These are phyloP conservation scores for Axis porcinus DNA, from an alignment of 2,113 vertebrate species.

Conservation along the genomic window DNA sequence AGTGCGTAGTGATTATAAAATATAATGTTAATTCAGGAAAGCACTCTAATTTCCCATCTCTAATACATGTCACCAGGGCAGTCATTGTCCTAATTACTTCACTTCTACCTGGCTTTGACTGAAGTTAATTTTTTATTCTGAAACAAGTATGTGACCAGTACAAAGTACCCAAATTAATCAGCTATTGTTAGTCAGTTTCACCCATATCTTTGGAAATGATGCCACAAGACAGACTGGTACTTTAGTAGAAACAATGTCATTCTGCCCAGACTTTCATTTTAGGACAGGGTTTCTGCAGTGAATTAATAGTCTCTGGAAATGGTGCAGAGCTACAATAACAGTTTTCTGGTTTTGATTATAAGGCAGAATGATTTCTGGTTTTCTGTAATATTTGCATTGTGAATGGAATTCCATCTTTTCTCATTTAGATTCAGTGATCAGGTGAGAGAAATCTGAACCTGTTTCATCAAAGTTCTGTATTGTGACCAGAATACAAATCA, in stretches of 20 bases:
- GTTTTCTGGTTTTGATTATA: slow-evolving; percentile 64
- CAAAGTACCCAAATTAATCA: slow-evolving; percentile 28
- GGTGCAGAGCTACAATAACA: slow-evolving; percentile 1
- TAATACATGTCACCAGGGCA: neutral
- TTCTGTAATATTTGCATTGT: slow-evolving; percentile 55
- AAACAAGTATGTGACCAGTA: slow-evolving; percentile 44
- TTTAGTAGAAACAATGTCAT: neutral
- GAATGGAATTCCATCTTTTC: slow-evolving; percentile 29
- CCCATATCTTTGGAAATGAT: slow-evolving; percentile 24
- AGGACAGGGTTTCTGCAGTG: neutral
- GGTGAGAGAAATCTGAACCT: slow-evolving; percentile 20
- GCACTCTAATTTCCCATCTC: neutral
- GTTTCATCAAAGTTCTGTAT: neutral
- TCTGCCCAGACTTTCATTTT: slow-evolving; percentile 32
- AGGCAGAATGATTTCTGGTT: slow-evolving; percentile 48
- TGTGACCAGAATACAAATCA: slow-evolving; percentile 34
- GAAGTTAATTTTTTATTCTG: slow-evolving; percentile 42
- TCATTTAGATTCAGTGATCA: slow-evolving; percentile 42
- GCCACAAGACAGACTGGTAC: neutral
- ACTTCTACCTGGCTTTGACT: neutral
- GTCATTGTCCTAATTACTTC: neutral
- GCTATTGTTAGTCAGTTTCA: slow-evolving; percentile 11
- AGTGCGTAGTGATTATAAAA: slow-evolving; percentile 13
- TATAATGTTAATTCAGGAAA: neutral
- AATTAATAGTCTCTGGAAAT: slow-evolving; percentile 18